phyloP scores from a whole-genome alignment of 2,113 vertebrate genomes.

The Pipra filicauda region DNA sequence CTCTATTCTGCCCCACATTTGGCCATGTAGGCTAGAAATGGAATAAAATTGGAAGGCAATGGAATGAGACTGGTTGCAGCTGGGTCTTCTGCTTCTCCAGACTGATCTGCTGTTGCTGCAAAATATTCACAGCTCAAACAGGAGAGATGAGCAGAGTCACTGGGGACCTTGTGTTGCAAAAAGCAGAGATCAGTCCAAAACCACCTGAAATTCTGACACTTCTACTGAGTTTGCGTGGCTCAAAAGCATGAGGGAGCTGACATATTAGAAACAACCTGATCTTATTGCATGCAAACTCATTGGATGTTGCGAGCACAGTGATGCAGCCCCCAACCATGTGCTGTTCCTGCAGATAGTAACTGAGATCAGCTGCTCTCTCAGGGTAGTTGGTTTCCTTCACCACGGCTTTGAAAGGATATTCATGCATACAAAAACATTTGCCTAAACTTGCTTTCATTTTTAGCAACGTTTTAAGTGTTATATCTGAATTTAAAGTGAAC shows the following conservation, averaged over 20 bases:
- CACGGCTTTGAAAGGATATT: neutral
- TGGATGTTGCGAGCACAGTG: neutral
- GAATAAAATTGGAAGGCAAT: neutral
- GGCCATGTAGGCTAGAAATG: neutral
- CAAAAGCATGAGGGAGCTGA: neutral
- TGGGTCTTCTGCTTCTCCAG: neutral
- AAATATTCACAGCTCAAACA: neutral
- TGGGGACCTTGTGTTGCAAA: neutral
- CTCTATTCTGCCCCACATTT: neutral
- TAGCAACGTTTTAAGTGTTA: neutral
- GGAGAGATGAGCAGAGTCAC: neutral
- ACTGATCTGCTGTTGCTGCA: neutral
- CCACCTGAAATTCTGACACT: neutral
- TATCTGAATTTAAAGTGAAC: neutral
- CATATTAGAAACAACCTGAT: neutral
- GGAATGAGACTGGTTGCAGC: neutral
- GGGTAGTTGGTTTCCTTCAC: neutral
- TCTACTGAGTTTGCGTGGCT: neutral
- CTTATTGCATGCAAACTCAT: neutral
- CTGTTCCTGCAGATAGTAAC: neutral
- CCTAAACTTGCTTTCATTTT: neutral
- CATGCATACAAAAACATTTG: neutral
- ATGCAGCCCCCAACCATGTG: neutral
- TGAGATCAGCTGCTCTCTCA: neutral
- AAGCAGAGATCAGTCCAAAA: neutral